Evolutionary conservation across 1,140 invertebrate genomes (phyloP), one percentile per base, ranked within the genome.

Genomic region (Melitaea cinxia): DNA sequence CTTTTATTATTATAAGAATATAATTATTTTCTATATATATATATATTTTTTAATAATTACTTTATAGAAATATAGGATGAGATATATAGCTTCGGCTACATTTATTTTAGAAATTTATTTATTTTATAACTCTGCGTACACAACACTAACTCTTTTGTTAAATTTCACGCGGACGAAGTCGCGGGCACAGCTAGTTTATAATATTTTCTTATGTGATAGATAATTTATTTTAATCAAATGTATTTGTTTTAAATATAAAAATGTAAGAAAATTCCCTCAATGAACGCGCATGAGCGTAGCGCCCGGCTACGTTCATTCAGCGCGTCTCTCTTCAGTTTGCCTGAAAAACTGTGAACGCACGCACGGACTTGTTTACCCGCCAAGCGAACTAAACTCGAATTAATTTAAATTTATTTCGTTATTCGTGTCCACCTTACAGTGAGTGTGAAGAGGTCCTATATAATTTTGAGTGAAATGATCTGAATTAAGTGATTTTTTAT

Each of bases 251-350:
- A 52, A 52, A 63, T 55, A 54, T 39, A 42, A 47, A 47, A 53
- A 28, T 26, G 12, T 14, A 54, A 58, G 58, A 21, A 19, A 39
- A 59, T 64, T 42, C 54, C 52, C 28, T 63, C 59, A 70, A 65
- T 72, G 56, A 77, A 61, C 69, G 84, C 84, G 84, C 84, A 87
- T 87, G 84, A 83, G 57, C 79, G 78, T 67, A 58, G 64, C 75
- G 70, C 64, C 49, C 37, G 52, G 62, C 35, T 49, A 63, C 63
- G 63, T 73, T 63, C 76, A 78, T 77, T 82, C 75, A 82, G 63
- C 68, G 70, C 73, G 67, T 56, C 74, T 70, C 68, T 73, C 78
- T 82, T 78, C 82, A 87, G 84, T 87, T 71, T 73, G 65, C 28
- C 76, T 83, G 76, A 78, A 85, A 82, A 74, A 62, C 67, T 70